Conservation (phyloP, 2,113 vertebrate genomes). For the Scalopus aquaticus region DNA sequence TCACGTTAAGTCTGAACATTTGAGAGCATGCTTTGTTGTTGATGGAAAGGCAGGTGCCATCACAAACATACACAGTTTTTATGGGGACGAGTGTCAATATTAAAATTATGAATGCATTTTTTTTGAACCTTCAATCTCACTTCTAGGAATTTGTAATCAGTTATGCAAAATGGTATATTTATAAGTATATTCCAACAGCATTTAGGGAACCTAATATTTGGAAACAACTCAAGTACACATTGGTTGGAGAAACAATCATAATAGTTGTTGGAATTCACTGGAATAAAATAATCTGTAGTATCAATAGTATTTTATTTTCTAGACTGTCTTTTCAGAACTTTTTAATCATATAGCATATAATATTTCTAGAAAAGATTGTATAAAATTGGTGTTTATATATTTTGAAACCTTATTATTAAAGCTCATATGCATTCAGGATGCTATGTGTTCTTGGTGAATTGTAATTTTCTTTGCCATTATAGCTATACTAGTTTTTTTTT, state of each 20-base stretch:
- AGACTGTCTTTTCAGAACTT: background rate
- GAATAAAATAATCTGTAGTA: background rate
- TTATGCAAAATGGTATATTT: background rate
- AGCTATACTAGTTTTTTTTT: background rate
- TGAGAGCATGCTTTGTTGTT: background rate
- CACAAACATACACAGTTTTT: background rate
- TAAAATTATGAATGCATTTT: slow-evolving; percentile 5
- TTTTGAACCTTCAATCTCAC: background rate
- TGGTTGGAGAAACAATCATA: background rate
- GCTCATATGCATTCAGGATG: background rate
- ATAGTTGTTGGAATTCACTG: background rate
- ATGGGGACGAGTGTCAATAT: background rate
- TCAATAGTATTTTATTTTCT: background rate
- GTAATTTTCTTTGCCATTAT: background rate
- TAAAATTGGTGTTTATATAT: background rate
- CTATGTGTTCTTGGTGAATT: background rate
- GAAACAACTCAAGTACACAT: background rate
- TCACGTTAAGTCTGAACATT: background rate
- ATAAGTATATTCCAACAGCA: background rate
- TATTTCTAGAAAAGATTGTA: background rate
- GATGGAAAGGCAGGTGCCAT: background rate
- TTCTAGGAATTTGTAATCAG: background rate
- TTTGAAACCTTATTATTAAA: background rate
- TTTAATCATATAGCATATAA: background rate
- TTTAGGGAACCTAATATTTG: background rate